Evolutionary conservation across 2,797 vertebrate species (phyloP), one percentile per base, ranked within the genome.

Genomic region (Capromys pilorides): DNA sequence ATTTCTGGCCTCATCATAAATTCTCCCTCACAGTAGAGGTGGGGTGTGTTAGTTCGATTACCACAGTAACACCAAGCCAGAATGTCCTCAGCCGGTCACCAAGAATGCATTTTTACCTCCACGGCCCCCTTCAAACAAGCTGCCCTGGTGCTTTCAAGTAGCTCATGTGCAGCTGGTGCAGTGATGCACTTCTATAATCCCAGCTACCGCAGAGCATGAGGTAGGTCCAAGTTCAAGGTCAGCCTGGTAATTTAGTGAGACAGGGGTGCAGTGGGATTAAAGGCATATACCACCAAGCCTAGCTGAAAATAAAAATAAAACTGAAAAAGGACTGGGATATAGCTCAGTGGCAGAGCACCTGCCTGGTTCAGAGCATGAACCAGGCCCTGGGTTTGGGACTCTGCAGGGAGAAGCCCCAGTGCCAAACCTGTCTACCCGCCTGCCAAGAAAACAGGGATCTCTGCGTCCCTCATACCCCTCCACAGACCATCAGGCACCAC

Each of bases 51-150:
- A 73, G 33, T 84, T n/a, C 4, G 9, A 24, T 54, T 13, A n/a
- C 49, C 59, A 86, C 9, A 80, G 66, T 41, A 28, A 92, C 7
- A 11, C 11, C 3, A 6, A 45, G 78, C 66, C 18, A 5, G 22
- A 51, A 31, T 41, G 26, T 1, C 10, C 41, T 4, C 18, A 16
- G 31, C 69, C 36, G 61, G 5, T 11, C 54, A 66, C 41, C 12
- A 75, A 69, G 19, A 10, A 87, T 5, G 28, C 41, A n/a, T 24
- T 59, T 88, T 90, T 69, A 16, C 28, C 61, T 49, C 71, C 9
- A 1, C 19, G 81, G 45, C 45, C 39, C 69, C 78, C 49, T 90
- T 93, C 67, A 83, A 69, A 85, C 33, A 86, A 66, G 66, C 33
- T 67, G 66, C 66, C n/a, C 33, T 16, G 2, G 45, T 33, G 28